These are phyloP conservation scores for Acrossocheilus fasciatus DNA, from an alignment of 2,797 vertebrate species.

Conservation along the genomic window DNA sequence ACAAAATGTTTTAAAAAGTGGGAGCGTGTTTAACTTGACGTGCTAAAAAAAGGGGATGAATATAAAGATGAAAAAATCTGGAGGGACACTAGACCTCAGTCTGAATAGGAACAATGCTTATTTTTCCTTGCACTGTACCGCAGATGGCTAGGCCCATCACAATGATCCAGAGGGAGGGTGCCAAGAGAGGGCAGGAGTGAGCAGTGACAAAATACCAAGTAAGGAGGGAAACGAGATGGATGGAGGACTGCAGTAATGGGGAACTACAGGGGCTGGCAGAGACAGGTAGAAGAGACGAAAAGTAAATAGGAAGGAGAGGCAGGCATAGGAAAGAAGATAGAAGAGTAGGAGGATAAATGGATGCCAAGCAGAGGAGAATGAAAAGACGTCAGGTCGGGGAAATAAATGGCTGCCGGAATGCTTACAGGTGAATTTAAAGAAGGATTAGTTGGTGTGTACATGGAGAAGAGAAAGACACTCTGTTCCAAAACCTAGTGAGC, in stretches of 20 bases:
- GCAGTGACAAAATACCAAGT: slow-evolving; percentile 37
- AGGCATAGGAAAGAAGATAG: slow-evolving; percentile 45
- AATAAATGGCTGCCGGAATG: slow-evolving; percentile 31
- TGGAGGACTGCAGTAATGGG: slow-evolving; percentile 53
- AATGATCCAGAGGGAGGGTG: slow-evolving; percentile 23
- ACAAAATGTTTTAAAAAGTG: background rate
- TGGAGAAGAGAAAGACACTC: background rate
- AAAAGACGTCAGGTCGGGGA: slow-evolving; percentile 36
- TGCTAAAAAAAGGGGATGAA: background rate
- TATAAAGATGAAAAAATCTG: background rate
- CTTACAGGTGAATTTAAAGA: slow-evolving; percentile 50
- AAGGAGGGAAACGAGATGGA: slow-evolving; percentile 43
- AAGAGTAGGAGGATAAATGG: slow-evolving; percentile 41
- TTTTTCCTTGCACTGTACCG: background rate
- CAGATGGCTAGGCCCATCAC: background rate
- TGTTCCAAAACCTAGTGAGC: slow-evolving; percentile 4
- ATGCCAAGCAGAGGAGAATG: slow-evolving; percentile 43
- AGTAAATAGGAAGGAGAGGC: slow-evolving; percentile 49
- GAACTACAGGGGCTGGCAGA: slow-evolving; percentile 57
- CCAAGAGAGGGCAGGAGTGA: slow-evolving; percentile 35
- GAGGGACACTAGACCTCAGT: background rate
- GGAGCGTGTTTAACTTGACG: background rate
- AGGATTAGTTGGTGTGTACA: slow-evolving; percentile 16
- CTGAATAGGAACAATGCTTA: background rate
- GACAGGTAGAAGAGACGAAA: slow-evolving; percentile 52